Evolutionary conservation across 2,113 vertebrate species (phyloP), one percentile per base, ranked within the genome.

Genomic region (Sclerurus mexicanus): DNA sequence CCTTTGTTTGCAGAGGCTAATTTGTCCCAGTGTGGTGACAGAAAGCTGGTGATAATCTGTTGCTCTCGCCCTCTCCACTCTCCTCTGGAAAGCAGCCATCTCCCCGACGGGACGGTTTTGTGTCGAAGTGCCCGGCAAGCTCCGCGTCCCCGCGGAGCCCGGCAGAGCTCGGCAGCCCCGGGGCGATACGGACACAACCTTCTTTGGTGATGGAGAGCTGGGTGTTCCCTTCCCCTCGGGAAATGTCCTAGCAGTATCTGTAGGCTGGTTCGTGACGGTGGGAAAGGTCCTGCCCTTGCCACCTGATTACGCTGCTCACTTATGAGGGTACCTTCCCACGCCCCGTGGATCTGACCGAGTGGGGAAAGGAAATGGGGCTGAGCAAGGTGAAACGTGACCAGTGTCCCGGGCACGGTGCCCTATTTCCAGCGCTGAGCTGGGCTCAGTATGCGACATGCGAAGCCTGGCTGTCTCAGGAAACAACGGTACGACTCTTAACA

Each of bases 381-480:
- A 12, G 9, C 25, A 12, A 76, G 19, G 14, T 15, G 5, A 44
- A 37, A 35, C 4, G 20, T 69, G 42, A 10, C 28, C 68, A 1
- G 10, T 25, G 21, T 42, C 18, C n/a, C 4, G 17, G 55, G 20
- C 16, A 37, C 4, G 8, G 18, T 59, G 59, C 2, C 42, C 44
- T 39, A 4, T 64, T 44, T 18, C 17, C 68, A 59, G 63, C 6
- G 3, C 23, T 25, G 30, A 46, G 19, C 16, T 40, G n/a, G 24
- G 24, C 12, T 78, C 9, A 2, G 9, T 28, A 22, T n/a, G 56
- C 0, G 5, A 19, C 37, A 11, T 1, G 31, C 10, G 2, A 58
- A 72, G 16, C 13, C 4, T 0, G 4, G 4, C n/a, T 50, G 31
- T 23, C 24, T 42, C 46, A n/a, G 30, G 53, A 55, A 85, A 18